Conservation (phyloP, 2,888 invertebrate genomes). For the Lochmaea capreae region DNA sequence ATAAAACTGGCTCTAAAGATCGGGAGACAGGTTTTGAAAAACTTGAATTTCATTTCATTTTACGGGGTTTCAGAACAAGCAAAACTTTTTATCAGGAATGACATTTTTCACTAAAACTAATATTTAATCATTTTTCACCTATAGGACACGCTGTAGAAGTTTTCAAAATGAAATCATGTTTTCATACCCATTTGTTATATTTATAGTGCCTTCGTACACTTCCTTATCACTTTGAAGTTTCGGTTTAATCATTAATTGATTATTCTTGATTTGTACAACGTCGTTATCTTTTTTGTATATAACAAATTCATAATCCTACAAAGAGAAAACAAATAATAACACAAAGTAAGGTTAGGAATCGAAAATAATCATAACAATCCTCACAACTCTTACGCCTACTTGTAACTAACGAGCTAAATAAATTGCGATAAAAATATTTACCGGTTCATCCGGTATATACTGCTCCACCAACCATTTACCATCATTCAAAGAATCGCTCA, state of each 20-base stretch:
- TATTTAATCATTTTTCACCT: too few species aligned
- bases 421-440: conserved; percentile 48
- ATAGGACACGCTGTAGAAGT: too few species aligned
- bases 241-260: conserved; percentile 61
- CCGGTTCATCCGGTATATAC: conserved; percentile 67
- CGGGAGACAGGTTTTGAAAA: too few species aligned
- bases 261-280: conserved; percentile 57
- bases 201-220: conserved; percentile 59
- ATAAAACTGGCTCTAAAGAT: too few species aligned
- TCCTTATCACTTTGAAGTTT: conserved; percentile 48
- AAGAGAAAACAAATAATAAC: conserved; percentile 19
- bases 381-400: too few species aligned
- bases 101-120: too few species aligned
- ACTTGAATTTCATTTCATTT: too few species aligned
- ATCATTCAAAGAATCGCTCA: conserved; percentile 47
- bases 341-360: too few species aligned
- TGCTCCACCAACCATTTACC: conserved; percentile 71
- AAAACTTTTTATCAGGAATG: too few species aligned
- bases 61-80: too few species aligned
- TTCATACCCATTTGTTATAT: conserved; percentile 60
- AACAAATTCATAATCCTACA: conserved; percentile 67
- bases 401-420: background rate
- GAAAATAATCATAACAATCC: too few species aligned
- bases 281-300: conserved; percentile 62
- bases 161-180: too few species aligned